phyloP scores from a whole-genome alignment of 2,888 invertebrate species.

The Eulithis testata region DNA sequence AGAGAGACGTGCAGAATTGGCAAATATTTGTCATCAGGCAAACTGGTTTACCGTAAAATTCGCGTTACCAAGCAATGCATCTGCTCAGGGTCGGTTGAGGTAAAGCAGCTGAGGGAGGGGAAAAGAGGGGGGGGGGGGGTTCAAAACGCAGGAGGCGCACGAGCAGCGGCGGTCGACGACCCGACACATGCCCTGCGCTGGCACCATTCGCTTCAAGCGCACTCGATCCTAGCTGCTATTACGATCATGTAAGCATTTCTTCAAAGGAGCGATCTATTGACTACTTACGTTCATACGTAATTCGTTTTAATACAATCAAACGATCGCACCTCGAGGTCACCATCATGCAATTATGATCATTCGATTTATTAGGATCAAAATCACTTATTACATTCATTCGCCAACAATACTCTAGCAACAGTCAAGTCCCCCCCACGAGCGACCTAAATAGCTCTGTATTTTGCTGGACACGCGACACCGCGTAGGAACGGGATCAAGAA shows the following conservation, averaged over 20 bases:
- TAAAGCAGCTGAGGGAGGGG: slow-evolving; percentile 66
- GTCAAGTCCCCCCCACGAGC: slow-evolving; percentile 57
- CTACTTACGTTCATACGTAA: slow-evolving; percentile 20
- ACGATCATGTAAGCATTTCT: slow-evolving; percentile 65
- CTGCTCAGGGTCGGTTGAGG: slow-evolving; percentile 75
- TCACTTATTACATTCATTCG: slow-evolving; percentile 36
- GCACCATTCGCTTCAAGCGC: slow-evolving; percentile 73
- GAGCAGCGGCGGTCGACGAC: slow-evolving; percentile 82
- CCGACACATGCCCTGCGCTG: slow-evolving; percentile 78
- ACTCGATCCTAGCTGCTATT: slow-evolving; percentile 70
- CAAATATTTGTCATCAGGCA: slow-evolving; percentile 67
- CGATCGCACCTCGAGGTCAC: slow-evolving; percentile 28
- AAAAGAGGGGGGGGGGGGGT: slow-evolving; percentile 63
- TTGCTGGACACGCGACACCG: slow-evolving; percentile 67
- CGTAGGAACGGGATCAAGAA: slow-evolving; percentile 78
- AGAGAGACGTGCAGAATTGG: slow-evolving; percentile 36
- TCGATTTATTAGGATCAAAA: slow-evolving; percentile 39
- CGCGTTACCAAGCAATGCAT: slow-evolving; percentile 81
- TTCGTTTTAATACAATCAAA: slow-evolving; percentile 21
- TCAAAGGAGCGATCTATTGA: slow-evolving; percentile 27
- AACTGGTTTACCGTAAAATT: slow-evolving; percentile 82
- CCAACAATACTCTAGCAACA: slow-evolving; percentile 54
- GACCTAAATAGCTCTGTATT: slow-evolving; percentile 70
- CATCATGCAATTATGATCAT: slow-evolving; percentile 31
- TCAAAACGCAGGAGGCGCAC: slow-evolving; percentile 80